Conservation (phyloP, 2,797 vertebrate species). For the Hydrophis major region DNA sequence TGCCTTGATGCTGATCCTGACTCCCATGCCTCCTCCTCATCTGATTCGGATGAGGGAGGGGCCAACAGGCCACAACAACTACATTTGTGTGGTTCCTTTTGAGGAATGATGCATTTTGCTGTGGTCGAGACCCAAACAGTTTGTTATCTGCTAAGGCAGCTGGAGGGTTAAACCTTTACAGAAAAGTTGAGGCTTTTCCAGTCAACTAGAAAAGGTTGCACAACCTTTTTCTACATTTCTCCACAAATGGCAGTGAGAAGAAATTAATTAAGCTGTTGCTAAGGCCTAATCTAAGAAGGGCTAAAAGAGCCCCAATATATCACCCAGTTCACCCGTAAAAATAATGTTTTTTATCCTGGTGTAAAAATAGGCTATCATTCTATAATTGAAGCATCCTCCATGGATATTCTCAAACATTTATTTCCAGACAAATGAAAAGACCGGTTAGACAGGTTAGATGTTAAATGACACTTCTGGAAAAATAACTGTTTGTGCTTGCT, state of each 20-base stretch:
- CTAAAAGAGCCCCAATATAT: background rate
- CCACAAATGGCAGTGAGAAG: no score
- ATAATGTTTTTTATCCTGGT: background rate
- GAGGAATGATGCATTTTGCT: background rate
- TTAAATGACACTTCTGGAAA: background rate
- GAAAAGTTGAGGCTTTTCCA: background rate
- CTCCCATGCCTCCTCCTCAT: no score
- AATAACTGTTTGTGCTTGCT: background rate
- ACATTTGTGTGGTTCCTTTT: background rate
- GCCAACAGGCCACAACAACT: no score
- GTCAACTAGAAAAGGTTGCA: background rate
- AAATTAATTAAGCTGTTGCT: background rate
- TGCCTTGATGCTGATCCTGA: no score
- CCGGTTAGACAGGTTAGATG: background rate
- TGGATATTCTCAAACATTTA: background rate
- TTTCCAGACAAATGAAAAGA: background rate
- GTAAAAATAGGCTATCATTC: background rate
- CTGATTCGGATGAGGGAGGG: no score
- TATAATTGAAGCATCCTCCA: background rate
- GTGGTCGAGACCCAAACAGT: background rate
- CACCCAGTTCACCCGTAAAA: background rate
- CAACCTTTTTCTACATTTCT: background rate
- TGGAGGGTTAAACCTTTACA: background rate
- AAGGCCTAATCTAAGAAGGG: background rate
- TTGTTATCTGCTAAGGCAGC: background rate